Evolutionary conservation across 2,797 vertebrate genomes (phyloP).

Genomic region (Enoplosus armatus): DNA sequence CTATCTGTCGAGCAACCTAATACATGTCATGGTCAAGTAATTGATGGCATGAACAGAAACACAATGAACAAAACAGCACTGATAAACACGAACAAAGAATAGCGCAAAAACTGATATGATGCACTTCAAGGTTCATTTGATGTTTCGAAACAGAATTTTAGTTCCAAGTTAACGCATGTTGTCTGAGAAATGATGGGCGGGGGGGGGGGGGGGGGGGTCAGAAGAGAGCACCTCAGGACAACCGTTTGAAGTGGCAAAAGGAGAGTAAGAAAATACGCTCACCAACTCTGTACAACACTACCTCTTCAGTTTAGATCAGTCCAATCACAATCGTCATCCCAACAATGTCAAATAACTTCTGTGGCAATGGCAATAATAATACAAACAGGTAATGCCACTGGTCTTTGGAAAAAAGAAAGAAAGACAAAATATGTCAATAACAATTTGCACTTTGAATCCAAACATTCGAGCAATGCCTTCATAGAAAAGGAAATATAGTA

Average conservation of each 20-base stretch:
- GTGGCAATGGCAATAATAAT: constrained; percentile 54
- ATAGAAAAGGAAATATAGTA: constrained; percentile 55
- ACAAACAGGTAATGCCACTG: constrained; percentile 54
- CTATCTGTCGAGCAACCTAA: constrained; percentile 75
- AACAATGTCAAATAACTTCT: constrained; percentile 59
- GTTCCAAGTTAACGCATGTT: constrained; percentile 54
- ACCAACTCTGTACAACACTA: constrained; percentile 52
- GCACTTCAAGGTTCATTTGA: constrained; percentile 45
- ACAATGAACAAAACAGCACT: constrained; percentile 60
- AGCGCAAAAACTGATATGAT: constrained; percentile 43
- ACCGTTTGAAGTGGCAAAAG: constrained; percentile 61
- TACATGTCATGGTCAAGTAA: constrained; percentile 75
- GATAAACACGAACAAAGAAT: constrained; percentile 63
- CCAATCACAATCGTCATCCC: constrained; percentile 52
- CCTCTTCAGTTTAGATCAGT: constrained; percentile 48
- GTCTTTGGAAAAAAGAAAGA: constrained; percentile 60
- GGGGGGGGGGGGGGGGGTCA: constrained; percentile 34
- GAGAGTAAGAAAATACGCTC: constrained; percentile 66
- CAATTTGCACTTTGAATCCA: constrained; percentile 57
- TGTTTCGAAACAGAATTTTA: constrained; percentile 39
- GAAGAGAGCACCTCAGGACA: constrained; percentile 65
- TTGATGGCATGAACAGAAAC: constrained; percentile 59
- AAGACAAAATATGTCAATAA: constrained; percentile 35
- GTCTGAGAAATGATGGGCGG: constrained; percentile 35
- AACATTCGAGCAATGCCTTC: constrained; percentile 62